These are phyloP conservation scores for Theretra japonica DNA, from an alignment of 2,888 invertebrate species.

Conservation along the genomic window DNA sequence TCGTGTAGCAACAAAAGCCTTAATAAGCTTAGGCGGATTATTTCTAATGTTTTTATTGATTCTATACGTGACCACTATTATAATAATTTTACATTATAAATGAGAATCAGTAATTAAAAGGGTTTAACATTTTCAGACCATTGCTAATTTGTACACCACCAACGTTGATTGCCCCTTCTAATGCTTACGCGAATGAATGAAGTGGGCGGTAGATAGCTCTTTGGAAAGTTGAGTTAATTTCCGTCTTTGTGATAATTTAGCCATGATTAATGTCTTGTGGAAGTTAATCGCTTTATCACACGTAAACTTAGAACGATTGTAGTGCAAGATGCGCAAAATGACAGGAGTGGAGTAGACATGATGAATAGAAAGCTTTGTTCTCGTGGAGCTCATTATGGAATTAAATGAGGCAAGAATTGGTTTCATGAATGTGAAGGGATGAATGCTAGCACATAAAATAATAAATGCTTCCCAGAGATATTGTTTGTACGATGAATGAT, in stretches of 20 bases:
- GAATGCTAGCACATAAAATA: neutral
- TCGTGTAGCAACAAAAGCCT: neutral
- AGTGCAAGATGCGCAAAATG: conserved; percentile 5
- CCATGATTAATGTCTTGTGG: conserved; percentile 9
- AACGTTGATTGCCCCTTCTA: conserved; percentile 1
- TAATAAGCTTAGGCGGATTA: too few relatives aligned
- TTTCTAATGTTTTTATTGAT: too few relatives aligned
- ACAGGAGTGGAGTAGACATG: conserved; percentile 14
- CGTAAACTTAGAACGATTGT: conserved; percentile 15
- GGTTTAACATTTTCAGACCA: neutral
- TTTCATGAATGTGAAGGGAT: neutral
- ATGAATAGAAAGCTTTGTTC: conserved; percentile 4
- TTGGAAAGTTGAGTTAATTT: conserved; percentile 21
- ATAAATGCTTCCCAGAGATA: neutral
- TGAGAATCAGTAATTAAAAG: neutral
- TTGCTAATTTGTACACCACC: neutral
- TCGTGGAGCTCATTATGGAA: conserved; percentile 5
- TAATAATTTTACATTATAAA: too few relatives aligned
- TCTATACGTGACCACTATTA: too few relatives aligned
- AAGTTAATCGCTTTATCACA: conserved; percentile 22
- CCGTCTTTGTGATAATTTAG: conserved; percentile 20
- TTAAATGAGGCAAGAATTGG: conserved; percentile 1
- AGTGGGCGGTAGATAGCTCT: conserved; percentile 7
- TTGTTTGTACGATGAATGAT: neutral
- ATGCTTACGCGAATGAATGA: conserved; percentile 11